phyloP scores from a whole-genome alignment of 2,888 invertebrate genomes.

The Harpalus rubripes region DNA sequence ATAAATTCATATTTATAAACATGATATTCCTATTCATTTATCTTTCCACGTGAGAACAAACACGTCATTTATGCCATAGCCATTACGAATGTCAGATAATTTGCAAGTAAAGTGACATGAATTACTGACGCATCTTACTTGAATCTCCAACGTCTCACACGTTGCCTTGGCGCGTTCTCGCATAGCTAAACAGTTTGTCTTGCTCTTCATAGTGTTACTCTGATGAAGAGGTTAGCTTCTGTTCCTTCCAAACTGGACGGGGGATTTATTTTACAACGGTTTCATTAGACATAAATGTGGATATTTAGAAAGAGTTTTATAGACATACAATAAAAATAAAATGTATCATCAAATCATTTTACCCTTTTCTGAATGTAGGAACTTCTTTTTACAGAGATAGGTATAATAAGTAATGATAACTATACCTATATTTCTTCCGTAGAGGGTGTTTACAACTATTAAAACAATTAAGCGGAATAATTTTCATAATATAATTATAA shows the following conservation, averaged over 20 bases:
- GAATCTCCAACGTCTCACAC: not conserved
- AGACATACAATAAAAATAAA: not conserved
- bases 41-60: conserved; percentile 12
- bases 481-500: too few relatives aligned
- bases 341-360: not conserved
- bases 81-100: conserved; percentile 22
- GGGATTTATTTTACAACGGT: not conserved
- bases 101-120: conserved; percentile 35
- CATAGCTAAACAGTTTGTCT: conserved; percentile 31
- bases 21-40: conserved; percentile 27
- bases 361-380: too few relatives aligned
- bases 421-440: too few relatives aligned
- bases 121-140: conserved; percentile 13
- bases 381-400: too few relatives aligned
- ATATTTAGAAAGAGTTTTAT: not conserved
- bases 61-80: conserved; percentile 14
- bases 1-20: not conserved
- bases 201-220: conserved; percentile 1
- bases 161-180: conserved; percentile 6
- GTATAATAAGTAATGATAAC: too few relatives aligned
- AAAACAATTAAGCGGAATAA: too few relatives aligned
- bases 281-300: not conserved
- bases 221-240: conserved; percentile 18
- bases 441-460: too few relatives aligned
- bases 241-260: not conserved